Percentiles rank a stretch among this genome's conserved stretches.
These are phyloP conservation scores for Aldabrachelys gigantea DNA, from an alignment of 2,113 vertebrate genomes.

Conservation along the genomic window DNA sequence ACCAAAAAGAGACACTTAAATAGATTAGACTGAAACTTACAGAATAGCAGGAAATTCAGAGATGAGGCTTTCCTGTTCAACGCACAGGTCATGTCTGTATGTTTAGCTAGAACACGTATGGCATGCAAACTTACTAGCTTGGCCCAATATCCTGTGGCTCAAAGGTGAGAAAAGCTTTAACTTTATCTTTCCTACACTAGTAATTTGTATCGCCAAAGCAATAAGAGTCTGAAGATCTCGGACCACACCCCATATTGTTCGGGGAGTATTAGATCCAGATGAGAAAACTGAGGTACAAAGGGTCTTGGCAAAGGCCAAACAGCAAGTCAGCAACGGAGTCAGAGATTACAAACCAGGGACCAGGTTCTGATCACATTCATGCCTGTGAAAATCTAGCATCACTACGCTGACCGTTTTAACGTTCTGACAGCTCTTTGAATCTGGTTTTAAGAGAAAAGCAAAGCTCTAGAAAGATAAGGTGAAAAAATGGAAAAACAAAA, in stretches of 20 bases:
- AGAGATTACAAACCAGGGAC: constrained; percentile 15
- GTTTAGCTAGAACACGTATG: background rate
- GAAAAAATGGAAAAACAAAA: constrained; percentile 47
- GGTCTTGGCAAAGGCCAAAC: background rate
- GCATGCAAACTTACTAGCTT: background rate
- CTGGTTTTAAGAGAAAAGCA: background rate
- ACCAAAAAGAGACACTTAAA: background rate
- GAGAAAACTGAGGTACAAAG: background rate
- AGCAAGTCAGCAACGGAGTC: background rate
- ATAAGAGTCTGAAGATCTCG: background rate
- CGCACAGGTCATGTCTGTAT: accelerated
- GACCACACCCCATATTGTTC: background rate
- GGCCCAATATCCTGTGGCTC: background rate
- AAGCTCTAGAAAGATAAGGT: background rate
- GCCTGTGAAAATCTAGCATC: background rate
- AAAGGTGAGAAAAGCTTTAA: background rate
- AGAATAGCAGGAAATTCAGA: background rate
- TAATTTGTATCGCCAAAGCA: background rate
- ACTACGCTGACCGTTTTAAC: background rate
- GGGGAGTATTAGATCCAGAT: background rate
- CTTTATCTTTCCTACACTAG: background rate
- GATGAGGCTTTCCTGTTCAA: background rate
- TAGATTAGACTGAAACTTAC: background rate
- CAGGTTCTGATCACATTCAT: background rate
- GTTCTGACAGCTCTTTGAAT: background rate